Percentiles rank a stretch among this genome's conserved stretches.
Evolutionary conservation across 2,797 vertebrate species (phyloP).

Genomic region (Apogon talboti): DNA sequence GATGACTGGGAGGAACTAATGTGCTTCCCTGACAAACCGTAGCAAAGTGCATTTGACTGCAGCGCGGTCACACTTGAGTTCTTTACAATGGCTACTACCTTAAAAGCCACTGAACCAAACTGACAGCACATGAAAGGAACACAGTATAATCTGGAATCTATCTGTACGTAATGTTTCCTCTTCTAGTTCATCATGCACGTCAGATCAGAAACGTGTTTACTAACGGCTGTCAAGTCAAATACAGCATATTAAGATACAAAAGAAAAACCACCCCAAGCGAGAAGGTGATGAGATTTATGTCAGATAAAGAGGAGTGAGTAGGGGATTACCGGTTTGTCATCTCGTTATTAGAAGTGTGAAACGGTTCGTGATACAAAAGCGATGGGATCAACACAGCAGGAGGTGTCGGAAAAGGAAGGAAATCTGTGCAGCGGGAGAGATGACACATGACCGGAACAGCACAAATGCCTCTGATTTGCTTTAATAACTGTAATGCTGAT

Average conservation of each 20-base stretch:
- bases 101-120: slow-evolving; percentile 3
- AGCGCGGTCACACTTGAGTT: slow-evolving; percentile 14
- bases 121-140: background rate
- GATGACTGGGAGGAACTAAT: slow-evolving; percentile 31
- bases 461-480: background rate
- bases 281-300: background rate
- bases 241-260: background rate
- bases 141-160: background rate
- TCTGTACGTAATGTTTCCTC: background rate
- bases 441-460: background rate
- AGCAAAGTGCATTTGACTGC: slow-evolving; percentile 22
- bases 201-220: background rate
- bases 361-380: slow-evolving; percentile 1
- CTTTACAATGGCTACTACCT: slow-evolving; percentile 4
- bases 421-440: slow-evolving; percentile 2
- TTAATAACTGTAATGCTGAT: slow-evolving; percentile 11
- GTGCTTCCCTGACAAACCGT: slow-evolving; percentile 24
- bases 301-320: background rate
- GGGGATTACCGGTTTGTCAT: slow-evolving; percentile 4
- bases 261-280: background rate
- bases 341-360: slow-evolving; percentile 18
- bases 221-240: background rate
- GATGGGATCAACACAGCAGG: background rate
- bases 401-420: background rate
- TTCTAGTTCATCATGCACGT: too few relatives aligned